These are phyloP conservation scores for Prionailurus bengalensis DNA, from an alignment of 2,113 vertebrate species.

Conservation along the genomic window DNA sequence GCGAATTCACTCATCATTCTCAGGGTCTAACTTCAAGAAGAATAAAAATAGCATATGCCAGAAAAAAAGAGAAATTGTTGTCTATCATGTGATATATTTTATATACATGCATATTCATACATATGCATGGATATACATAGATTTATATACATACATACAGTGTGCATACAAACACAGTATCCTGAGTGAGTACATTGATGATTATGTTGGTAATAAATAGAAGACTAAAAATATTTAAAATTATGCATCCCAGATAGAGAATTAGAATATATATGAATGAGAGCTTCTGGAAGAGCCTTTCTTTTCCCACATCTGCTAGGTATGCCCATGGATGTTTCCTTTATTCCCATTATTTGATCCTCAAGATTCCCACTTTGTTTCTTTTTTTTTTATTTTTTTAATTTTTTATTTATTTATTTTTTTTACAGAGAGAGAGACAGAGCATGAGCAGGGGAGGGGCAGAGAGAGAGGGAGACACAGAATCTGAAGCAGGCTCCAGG, in stretches of 20 bases:
- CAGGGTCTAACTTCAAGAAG: neutral
- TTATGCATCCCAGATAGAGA: neutral
- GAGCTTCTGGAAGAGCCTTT: neutral
- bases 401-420: too few species aligned
- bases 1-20: neutral
- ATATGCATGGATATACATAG: neutral
- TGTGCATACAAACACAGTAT: neutral
- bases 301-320: neutral
- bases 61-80: neutral
- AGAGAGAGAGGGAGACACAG: too few species aligned
- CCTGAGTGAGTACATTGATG: neutral
- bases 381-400: too few species aligned
- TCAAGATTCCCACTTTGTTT: conserved; percentile 30
- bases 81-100: neutral
- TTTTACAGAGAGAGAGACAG: too few species aligned
- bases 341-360: neutral
- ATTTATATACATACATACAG: neutral
- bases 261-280: neutral
- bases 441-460: too few species aligned
- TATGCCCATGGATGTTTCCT: neutral
- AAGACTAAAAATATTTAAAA: neutral
- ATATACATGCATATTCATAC: neutral
- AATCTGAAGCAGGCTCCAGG: too few species aligned
- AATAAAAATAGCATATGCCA: neutral
- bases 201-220: neutral